Evolutionary conservation across 2,113 vertebrate species (phyloP), one percentile per base, ranked within the genome.

Genomic region (Stigmatopora argus): DNA sequence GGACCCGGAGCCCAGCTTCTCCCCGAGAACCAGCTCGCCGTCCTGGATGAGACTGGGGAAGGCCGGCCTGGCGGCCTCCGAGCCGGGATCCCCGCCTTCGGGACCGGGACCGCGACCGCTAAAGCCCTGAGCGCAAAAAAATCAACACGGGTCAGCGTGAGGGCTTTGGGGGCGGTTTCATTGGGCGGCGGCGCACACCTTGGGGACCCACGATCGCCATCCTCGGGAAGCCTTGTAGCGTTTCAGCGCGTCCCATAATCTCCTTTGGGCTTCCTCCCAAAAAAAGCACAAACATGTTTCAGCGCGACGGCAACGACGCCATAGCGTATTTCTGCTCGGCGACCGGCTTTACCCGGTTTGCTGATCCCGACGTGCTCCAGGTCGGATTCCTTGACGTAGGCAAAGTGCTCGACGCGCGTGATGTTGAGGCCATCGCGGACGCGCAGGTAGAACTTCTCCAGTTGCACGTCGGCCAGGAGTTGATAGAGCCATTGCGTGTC

Each of bases 291-390:
- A 31, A 31, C 26, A 31, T 31, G 26, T 31, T 31, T 31, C 2
- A 31, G 26, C 26, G 26, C 3, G 26, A 31, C 51, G n/a, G 4
- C 10, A 52, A 21, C 11, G 21, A 3, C 7, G 26, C 26, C n/a
- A 31, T 2, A 31, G 2, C 26, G 26, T 31, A 31, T 2, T 31
- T 31, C 26, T 31, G 26, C 26, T 18, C 69, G 55, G 48, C 41
- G 18, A 65, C 88, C 3, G 26, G 26, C 26, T 31, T 89, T 64
- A 96, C 94, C 93, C 19, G 94, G 94, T 76, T 90, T 92, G 51
- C 92, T 94, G 89, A 96, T 93, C 60, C 94, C 94, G 13, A 94
- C 90, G 41, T 90, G 78, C 44, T 95, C 93, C 41, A 96, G 86
- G 66, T 96, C 93, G 0, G 79, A 38, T 2, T 94, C 92, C 75